Evolutionary conservation across 2,113 vertebrate species (phyloP).

Genomic region (Naja naja): DNA sequence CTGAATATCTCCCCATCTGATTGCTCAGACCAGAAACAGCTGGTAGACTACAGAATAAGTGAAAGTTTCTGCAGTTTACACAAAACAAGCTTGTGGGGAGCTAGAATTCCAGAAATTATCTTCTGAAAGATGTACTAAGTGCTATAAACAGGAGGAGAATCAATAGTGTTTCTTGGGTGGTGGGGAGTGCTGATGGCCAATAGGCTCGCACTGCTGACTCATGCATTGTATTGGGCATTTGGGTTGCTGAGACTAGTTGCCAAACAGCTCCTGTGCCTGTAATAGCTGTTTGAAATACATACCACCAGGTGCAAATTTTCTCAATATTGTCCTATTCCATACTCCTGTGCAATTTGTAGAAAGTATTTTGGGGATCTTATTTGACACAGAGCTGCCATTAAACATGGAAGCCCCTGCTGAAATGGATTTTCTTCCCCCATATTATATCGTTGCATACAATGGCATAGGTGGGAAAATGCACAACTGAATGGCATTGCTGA

Average conservation of each 20-base stretch:
- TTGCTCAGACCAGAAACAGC: slow-evolving; percentile 2
- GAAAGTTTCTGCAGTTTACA: slow-evolving; percentile 14
- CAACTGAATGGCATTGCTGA: background rate
- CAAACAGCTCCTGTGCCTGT: background rate
- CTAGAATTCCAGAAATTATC: slow-evolving; percentile 2
- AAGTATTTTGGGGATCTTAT: background rate
- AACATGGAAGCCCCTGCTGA: background rate
- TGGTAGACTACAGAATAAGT: background rate
- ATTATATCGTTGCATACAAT: background rate
- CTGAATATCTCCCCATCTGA: background rate
- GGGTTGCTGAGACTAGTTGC: background rate
- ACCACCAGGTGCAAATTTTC: background rate
- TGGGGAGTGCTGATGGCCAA: background rate
- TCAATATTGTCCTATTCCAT: too few relatives aligned
- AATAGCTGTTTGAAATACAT: background rate
- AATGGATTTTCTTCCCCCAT: background rate
- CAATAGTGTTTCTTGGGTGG: background rate
- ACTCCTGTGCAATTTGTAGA: background rate
- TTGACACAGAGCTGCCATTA: background rate
- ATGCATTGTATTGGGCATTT: background rate
- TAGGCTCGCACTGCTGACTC: background rate
- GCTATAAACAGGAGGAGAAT: background rate
- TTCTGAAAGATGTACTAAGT: slow-evolving; percentile 1
- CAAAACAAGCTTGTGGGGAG: slow-evolving; percentile 9
- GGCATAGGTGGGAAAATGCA: background rate